Evolutionary conservation across 64 coral and sea anemone species (phyloP).

Genomic region (Montipora efflorescens): DNA sequence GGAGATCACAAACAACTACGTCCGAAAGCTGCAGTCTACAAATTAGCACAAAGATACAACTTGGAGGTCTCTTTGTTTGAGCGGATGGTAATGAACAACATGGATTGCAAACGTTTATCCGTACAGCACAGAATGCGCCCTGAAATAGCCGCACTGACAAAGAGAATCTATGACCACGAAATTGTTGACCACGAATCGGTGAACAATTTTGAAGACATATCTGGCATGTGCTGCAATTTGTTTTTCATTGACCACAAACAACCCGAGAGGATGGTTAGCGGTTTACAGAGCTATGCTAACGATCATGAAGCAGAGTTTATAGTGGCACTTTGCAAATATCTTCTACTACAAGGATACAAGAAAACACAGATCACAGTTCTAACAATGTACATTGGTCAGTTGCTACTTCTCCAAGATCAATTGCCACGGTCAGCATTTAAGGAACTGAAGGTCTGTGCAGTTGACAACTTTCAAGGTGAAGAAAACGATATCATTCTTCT

Average conservation of each 20-base stretch:
- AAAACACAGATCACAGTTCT: constrained; percentile 78
- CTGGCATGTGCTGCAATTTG: constrained; percentile 69
- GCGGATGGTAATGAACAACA: constrained; percentile 84
- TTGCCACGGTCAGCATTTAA: constrained; percentile 68
- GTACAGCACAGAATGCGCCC: constrained; percentile 91
- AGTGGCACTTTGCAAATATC: constrained; percentile 70
- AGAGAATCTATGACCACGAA: constrained; percentile 79
- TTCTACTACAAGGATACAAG: constrained; percentile 81
- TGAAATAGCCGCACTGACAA: constrained; percentile 74
- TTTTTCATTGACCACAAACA: constrained; percentile 83
- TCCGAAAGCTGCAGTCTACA: constrained; percentile 83
- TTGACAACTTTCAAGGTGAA: constrained; percentile 93
- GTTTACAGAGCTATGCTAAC: constrained; percentile 85
- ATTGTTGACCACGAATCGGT: constrained; percentile 85
- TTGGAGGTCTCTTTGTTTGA: constrained; percentile 89
- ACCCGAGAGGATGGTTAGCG: constrained; percentile 35
- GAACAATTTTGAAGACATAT: constrained; percentile 57
- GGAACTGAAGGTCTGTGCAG: constrained; percentile 72
- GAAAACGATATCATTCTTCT: constrained; percentile 87
- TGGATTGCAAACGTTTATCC: constrained; percentile 77
- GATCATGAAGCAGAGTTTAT: constrained; percentile 81
- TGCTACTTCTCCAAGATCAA: constrained; percentile 79
- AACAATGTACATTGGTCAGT: constrained; percentile 88
- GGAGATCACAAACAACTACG: constrained; percentile 91
- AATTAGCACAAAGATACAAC: constrained; percentile 82